Evolutionary conservation across 1,140 invertebrate species (phyloP).

Genomic region (Drosophila obscura): DNA sequence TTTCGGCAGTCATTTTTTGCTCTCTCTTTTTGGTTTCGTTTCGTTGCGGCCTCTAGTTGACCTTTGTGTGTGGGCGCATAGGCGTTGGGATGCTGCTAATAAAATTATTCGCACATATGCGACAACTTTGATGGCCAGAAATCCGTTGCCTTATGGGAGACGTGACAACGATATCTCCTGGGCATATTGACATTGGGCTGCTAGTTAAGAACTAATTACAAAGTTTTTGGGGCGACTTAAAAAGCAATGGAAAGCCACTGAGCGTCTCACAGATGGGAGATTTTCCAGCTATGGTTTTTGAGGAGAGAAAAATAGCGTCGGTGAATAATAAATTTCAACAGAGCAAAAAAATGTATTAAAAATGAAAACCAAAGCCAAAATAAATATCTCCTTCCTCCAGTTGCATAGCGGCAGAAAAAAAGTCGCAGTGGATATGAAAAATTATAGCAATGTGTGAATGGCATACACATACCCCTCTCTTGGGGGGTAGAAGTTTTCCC

Average conservation of each 20-base stretch:
- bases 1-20: constrained; percentile 14
- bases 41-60: constrained; percentile 43
- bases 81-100: constrained; percentile 42
- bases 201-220: constrained; percentile 37
- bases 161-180: constrained; percentile 13
- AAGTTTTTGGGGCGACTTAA: not conserved
- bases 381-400: constrained; percentile 16
- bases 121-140: constrained; percentile 52
- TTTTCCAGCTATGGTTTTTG: constrained; percentile 3
- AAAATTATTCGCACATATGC: constrained; percentile 53
- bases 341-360: not conserved
- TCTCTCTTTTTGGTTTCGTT: not conserved
- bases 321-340: constrained; percentile 40
- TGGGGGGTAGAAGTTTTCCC: not conserved
- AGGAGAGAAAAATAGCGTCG: not conserved
- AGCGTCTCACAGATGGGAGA: no score
- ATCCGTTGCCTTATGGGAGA: constrained; percentile 1
- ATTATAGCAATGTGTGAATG: constrained; percentile 27
- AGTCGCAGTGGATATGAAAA: constrained; percentile 33
- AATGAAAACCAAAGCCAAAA: constrained; percentile 24
- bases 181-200: constrained; percentile 3
- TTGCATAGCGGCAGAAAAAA: constrained; percentile 1
- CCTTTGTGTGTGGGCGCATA: constrained; percentile 28
- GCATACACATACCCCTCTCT: not conserved
- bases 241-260: no score